Evolutionary conservation across 2,888 invertebrate genomes (phyloP), one percentile per base, ranked within the genome.

Genomic region (Bembecia ichneumoniformis): DNA sequence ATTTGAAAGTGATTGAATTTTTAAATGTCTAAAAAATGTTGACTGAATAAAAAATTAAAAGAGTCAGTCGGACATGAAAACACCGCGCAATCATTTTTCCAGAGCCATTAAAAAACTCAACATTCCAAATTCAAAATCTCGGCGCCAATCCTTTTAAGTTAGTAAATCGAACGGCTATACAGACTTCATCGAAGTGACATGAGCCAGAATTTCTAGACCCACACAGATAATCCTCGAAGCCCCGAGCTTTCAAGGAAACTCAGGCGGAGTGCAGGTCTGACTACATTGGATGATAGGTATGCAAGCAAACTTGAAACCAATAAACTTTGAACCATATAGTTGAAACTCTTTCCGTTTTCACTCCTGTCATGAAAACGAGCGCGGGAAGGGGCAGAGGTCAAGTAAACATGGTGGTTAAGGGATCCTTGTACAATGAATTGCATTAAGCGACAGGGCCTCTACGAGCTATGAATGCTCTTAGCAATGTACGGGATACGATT

Each of bases 341-440:
- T 59, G 52, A 59, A 58, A 55, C 54, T 55, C 49, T 55, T 60
- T 57, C 52, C 52, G 35, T 16, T 35, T 49, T 47, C 52, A 54
- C 14, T 44, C 11, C 57, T 36, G 53, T 52, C 55, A 61, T 58
- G 53, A 48, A 51, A 54, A 47, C 53, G 36, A 48, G 40, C 46
- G 49, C 16, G 47, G 54, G 54, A 60, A 49, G 58, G 62, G 35
- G 49, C 17, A 60, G 64, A 2, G 36, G 36, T 40, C 66, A 53
- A 17, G 52, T 57, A 58, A 55, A 44, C 49, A 17, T 74, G 71
- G 79, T 50, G 58, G 54, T 52, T 60, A 65, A 71, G 66, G 75
- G 74, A 79, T 77, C 74, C 75, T 74, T 71, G 72, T 75, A 82
- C 82, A 82, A 82, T 81, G 82, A 80, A 82, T 82, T 78, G 82